Evolutionary conservation across 2,888 invertebrate species (phyloP).

Genomic region (Eilema caniola): DNA sequence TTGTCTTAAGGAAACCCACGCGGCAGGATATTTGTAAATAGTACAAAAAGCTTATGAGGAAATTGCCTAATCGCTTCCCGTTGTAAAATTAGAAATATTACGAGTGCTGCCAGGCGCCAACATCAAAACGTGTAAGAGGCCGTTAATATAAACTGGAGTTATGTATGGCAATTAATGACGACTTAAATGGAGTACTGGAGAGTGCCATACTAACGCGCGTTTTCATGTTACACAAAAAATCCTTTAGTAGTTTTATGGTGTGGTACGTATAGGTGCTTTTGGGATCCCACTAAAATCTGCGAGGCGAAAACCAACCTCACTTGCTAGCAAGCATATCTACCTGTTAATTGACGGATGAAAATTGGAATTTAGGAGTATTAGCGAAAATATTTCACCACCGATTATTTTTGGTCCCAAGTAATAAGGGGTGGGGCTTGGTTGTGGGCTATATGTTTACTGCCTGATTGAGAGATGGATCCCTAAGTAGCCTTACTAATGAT

Average conservation of each 20-base stretch:
- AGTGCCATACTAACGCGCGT: not conserved
- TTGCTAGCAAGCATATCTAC: too few species aligned
- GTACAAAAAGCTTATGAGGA: constrained; percentile 61
- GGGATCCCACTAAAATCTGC: not conserved
- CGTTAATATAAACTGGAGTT: constrained; percentile 12
- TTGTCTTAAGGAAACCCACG: constrained; percentile 40
- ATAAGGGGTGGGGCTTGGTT: too few species aligned
- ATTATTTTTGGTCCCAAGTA: too few species aligned
- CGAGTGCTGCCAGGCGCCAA: constrained; percentile 25
- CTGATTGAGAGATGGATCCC: too few species aligned
- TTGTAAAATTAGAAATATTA: constrained; percentile 50
- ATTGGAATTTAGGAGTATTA: too few species aligned
- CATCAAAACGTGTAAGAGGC: constrained; percentile 22
- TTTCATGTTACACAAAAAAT: too few species aligned
- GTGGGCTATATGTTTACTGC: too few species aligned
- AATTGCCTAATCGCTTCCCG: constrained; percentile 65
- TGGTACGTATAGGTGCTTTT: not conserved
- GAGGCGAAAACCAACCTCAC: too few species aligned
- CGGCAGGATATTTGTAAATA: constrained; percentile 69
- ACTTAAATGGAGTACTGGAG: constrained; percentile 6
- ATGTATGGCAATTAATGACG: constrained; percentile 13
- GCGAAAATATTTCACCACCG: too few species aligned
- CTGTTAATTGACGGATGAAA: too few species aligned
- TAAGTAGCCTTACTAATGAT: too few species aligned
- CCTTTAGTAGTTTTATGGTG: not conserved